phyloP scores from a whole-genome alignment of 2,113 vertebrate species.

The Paracanthobrama guichenoti region DNA sequence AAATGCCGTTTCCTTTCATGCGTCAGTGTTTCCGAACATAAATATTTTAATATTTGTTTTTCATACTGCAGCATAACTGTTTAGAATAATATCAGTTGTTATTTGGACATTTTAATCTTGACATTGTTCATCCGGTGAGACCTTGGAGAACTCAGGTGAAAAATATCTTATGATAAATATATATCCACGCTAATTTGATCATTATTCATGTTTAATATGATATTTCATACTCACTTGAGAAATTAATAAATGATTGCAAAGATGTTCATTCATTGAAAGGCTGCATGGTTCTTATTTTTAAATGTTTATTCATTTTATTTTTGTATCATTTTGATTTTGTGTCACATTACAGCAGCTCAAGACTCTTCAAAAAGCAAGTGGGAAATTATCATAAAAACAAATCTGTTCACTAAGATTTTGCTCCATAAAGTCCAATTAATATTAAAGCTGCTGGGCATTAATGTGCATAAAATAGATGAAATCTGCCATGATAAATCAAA shows the following conservation, averaged over 20 bases:
- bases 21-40: background rate
- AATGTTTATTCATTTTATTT: background rate
- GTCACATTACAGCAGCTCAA: background rate
- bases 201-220: conserved; percentile 51
- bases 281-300: background rate
- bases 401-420: background rate
- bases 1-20: background rate
- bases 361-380: background rate
- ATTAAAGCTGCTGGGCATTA: background rate
- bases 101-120: background rate
- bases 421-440: background rate
- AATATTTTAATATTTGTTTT: background rate
- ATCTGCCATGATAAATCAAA: background rate
- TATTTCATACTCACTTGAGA: conserved; percentile 31
- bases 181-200: conserved; percentile 7
- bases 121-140: background rate
- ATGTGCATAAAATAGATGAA: background rate
- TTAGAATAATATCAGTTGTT: background rate
- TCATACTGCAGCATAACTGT: background rate
- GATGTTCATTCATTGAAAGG: background rate
- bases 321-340: background rate
- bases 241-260: conserved; percentile 10
- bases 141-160: background rate
- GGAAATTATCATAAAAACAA: background rate
- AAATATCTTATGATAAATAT: background rate